Percentiles rank a stretch among this genome's conserved stretches.
Conservation (phyloP, 1,140 invertebrate genomes). For the Nymphalis io region DNA sequence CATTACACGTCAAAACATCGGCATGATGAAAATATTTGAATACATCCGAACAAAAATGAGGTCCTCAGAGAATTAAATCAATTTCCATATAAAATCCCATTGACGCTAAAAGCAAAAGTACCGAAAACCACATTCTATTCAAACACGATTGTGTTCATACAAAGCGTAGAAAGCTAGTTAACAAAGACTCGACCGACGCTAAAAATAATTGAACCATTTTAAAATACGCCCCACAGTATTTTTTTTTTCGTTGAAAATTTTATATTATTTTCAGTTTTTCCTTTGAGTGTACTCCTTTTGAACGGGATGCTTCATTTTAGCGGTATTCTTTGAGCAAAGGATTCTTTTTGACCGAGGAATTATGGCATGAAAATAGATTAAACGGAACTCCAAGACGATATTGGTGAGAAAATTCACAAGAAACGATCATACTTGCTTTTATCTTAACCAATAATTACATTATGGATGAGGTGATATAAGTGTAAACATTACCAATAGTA, state of each 20-base stretch:
- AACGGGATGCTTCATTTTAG: slow-evolving; percentile 36
- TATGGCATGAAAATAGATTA: slow-evolving; percentile 40
- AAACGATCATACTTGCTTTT: neutral
- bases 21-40: too few species aligned
- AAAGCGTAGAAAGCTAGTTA: neutral
- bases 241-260: slow-evolving; percentile 34
- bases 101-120: slow-evolving; percentile 1
- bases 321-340: slow-evolving; percentile 33
- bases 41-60: neutral
- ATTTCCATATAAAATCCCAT: neutral
- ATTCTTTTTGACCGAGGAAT: slow-evolving; percentile 39
- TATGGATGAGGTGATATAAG: neutral
- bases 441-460: neutral
- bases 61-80: neutral
- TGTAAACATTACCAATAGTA: too few species aligned
- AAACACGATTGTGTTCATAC: neutral
- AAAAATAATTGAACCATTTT: slow-evolving; percentile 27
- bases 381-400: slow-evolving; percentile 27
- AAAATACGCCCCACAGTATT: slow-evolving; percentile 1
- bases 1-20: too few species aligned
- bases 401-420: slow-evolving; percentile 23
- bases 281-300: slow-evolving; percentile 42
- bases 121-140: slow-evolving; percentile 1
- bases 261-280: slow-evolving; percentile 42
- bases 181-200: slow-evolving; percentile 14